Base-by-base conservation (phyloP, 2,797 vertebrate species). In the Iguana delicatissima region DNA sequence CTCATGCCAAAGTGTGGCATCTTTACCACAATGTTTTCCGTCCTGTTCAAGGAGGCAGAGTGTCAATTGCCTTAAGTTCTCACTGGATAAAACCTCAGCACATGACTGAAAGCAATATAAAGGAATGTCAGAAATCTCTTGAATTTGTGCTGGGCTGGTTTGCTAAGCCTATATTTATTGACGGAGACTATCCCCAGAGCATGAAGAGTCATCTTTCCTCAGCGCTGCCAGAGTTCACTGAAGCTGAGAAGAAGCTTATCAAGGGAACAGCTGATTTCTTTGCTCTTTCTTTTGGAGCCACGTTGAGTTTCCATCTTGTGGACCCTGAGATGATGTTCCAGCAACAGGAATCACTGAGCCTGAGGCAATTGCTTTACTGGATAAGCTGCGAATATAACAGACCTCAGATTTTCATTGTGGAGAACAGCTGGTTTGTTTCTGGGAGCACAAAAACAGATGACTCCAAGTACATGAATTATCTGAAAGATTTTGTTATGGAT, bases 121-220 rank as follows among this genome's bases (percentile, higher is more conserved):
- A 94, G 38, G 98, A 98, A 81, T 99, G 99, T 93, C 98, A 99
- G 95, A 99, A 98, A 94, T 99, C 99, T 62, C 97, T 99, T 79
- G 98, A 99, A 94, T 99, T 99, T 0, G 99, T 99, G 12, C 97
- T 99, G 3, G 98, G 99, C 90, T 99, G 99, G 99, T 99, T 99
- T 89, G 99, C 99, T 64, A 98, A 98, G 80, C 99, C 99, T 3
- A 94, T 99, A 74, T 99, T 99, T 96, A 96, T 97, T 26, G 98
- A 99, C 80, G 99, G 99, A 1, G 98, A 99, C 95, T 99, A 99
- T 93, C 99, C 99, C 0, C 96, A 98, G 8, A 99, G 98, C 95
- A 99, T 99, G 99, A 99, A 96, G 95, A 96, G 55, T 4, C 97
- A 98, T 88, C 98, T 99, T 80, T 98, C 98, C 0, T 96, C 97